Base-by-base conservation (phyloP, 2,797 vertebrate species). In the Danio albolineatus region DNA sequence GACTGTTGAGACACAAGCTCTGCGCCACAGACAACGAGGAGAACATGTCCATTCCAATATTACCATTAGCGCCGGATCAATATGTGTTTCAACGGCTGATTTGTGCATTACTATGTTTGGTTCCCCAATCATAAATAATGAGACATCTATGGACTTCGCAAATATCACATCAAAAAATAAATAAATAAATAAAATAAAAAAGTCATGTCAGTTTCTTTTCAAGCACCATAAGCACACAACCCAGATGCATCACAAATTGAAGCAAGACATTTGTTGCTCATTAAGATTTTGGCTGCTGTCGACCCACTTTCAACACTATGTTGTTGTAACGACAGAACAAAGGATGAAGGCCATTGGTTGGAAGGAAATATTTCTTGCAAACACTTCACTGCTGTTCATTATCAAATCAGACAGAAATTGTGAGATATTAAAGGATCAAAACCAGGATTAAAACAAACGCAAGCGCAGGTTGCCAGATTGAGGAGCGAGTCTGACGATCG, bases 121-220 rank as follows among this genome's bases (percentile, higher is more conserved):
- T 13, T 14, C 13, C 16, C 4, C 2, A 12, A 5, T 66, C 43
- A 14, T 21, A 14, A 36, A 69, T 39, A 39, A n/a, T 67, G 17
- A 46, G 19, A 65, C 62, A 19, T 44, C 5, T 10, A 44, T 28
- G 4, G 7, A 43, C 64, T 10, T 4, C 19, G 16, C 28, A 16
- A 28, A n/a, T 67, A 36, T 43, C n/a, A 10, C 53, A 21, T 38
- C 61, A 76, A 60, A 19, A 66, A 43, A n/a, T n/a, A n/a, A n/a
- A n/a, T n/a, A n/a, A n/a, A n/a, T n/a, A n/a, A n/a, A n/a, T n/a
- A n/a, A n/a, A n/a, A n/a, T n/a, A n/a, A n/a, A n/a, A n/a, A n/a
- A n/a, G 28, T 28, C 13, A 56, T 14, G 6, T n/a, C 2, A 7
- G 12, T 41, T 41, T 67, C 8, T n/a, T n/a, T 67, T 65, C 8